A percentile compares a stretch with the other conserved stretches of the same genome.
These are phyloP conservation scores for Hippotragus niger DNA, from an alignment of 2,113 vertebrate genomes.

Conservation along the genomic window DNA sequence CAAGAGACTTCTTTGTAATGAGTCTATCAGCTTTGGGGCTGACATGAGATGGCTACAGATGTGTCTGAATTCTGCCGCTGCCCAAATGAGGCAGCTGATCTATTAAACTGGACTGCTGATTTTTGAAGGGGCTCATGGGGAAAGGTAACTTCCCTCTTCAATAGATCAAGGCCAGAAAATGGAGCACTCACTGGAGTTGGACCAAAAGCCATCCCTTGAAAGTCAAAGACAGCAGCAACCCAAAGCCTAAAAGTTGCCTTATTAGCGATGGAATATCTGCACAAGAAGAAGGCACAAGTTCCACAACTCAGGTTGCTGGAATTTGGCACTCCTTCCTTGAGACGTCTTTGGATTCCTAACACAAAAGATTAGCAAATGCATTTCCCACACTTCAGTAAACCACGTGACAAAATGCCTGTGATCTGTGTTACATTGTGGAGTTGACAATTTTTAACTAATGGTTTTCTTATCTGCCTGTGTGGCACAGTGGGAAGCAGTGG, in stretches of 20 bases:
- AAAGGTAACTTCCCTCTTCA: slow-evolving; percentile 65
- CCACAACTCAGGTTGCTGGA: slow-evolving; percentile 55
- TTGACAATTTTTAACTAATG: slow-evolving; percentile 39
- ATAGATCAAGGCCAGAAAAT: slow-evolving; percentile 75
- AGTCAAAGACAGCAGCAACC: slow-evolving; percentile 52
- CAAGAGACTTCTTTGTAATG: slow-evolving; percentile 73
- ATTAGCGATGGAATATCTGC: not conserved
- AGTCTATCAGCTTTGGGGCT: slow-evolving; percentile 75
- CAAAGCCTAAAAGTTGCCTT: slow-evolving; percentile 67
- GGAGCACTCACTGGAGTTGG: slow-evolving; percentile 67
- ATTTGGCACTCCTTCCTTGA: slow-evolving; percentile 48
- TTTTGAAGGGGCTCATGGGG: slow-evolving; percentile 70
- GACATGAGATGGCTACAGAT: slow-evolving; percentile 71
- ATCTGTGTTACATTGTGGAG: not conserved
- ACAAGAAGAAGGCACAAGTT: not conserved
- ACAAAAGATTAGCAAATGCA: slow-evolving; percentile 52
- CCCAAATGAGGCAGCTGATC: slow-evolving; percentile 74
- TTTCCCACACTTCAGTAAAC: not conserved
- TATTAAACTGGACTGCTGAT: slow-evolving; percentile 67
- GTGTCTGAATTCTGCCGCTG: slow-evolving; percentile 73
- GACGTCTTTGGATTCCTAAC: slow-evolving; percentile 49
- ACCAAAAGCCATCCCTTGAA: slow-evolving; percentile 75
- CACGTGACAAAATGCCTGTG: not conserved
- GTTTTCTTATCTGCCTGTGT: slow-evolving; percentile 56
- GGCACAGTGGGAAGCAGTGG: slow-evolving; percentile 54